A percentile compares a stretch with the other conserved stretches of the same genome.
These are phyloP conservation scores for Paedocypris sp. DNA, from an alignment of 2,113 vertebrate species.

Conservation along the genomic window DNA sequence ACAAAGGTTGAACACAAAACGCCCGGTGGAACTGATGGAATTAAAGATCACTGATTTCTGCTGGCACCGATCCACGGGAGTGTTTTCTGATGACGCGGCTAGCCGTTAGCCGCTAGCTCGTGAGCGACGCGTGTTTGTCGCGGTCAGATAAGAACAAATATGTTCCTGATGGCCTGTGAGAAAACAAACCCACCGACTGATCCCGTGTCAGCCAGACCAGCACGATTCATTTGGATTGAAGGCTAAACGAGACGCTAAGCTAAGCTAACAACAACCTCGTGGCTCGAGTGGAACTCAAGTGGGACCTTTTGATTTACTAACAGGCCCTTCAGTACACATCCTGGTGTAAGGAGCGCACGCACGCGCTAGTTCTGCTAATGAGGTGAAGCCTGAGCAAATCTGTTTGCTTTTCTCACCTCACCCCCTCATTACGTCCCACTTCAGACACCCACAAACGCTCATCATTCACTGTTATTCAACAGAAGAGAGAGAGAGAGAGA, in stretches of 20 bases:
- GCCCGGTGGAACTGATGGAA: too few relatives aligned
- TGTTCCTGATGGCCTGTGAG: neutral
- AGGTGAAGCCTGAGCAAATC: slow-evolving; percentile 48
- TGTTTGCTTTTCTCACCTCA: slow-evolving; percentile 45
- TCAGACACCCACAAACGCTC: slow-evolving; percentile 38
- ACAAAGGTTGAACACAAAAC: neutral
- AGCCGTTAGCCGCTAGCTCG: neutral
- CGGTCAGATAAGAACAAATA: slow-evolving; percentile 6
- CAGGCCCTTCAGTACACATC: slow-evolving; percentile 22
- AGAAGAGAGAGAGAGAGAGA: neutral
- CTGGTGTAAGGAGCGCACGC: slow-evolving; percentile 8
- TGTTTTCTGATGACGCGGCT: neutral
- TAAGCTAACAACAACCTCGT: slow-evolving; percentile 6
- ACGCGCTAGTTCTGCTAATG: slow-evolving; percentile 31
- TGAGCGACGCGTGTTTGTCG: neutral
- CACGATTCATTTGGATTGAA: neutral
- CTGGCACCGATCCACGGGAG: neutral
- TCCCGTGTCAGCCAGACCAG: neutral
- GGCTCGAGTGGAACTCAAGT: slow-evolving; percentile 2
- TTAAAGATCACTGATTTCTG: neutral
- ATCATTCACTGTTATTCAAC: slow-evolving; percentile 27
- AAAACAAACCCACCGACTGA: neutral
- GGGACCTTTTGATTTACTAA: slow-evolving; percentile 24
- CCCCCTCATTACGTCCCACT: slow-evolving; percentile 43
- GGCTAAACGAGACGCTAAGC: neutral